These are phyloP conservation scores for Bombus soroeensis DNA, from an alignment of 1,140 invertebrate species.

Conservation along the genomic window DNA sequence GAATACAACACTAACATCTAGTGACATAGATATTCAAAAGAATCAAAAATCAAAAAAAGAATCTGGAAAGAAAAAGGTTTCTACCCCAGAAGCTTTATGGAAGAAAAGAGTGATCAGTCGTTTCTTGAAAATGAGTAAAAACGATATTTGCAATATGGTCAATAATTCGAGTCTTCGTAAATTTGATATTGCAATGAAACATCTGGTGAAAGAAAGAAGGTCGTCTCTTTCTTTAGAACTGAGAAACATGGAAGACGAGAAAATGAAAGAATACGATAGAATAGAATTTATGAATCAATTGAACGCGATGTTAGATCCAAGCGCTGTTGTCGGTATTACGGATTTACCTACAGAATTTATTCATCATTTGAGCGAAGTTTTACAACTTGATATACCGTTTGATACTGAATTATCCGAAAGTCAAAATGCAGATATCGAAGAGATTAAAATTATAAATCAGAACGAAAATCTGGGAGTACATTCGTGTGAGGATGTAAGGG, in stretches of 20 bases:
- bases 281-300: slow-evolving; percentile 81
- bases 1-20: not conserved
- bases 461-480: not conserved
- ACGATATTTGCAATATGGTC: slow-evolving; percentile 81
- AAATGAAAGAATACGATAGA: slow-evolving; percentile 74
- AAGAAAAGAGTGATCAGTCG: slow-evolving; percentile 78
- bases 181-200: slow-evolving; percentile 81
- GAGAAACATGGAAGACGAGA: slow-evolving; percentile 77
- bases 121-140: slow-evolving; percentile 81
- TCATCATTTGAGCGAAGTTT: slow-evolving; percentile 79
- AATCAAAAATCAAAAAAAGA: slow-evolving; percentile 14
- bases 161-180: slow-evolving; percentile 80
- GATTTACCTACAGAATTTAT: slow-evolving; percentile 80
- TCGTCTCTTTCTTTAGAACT: slow-evolving; percentile 73
- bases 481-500: not conserved
- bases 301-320: slow-evolving; percentile 78
- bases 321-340: slow-evolving; percentile 75
- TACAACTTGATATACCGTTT: slow-evolving; percentile 75
- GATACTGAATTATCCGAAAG: slow-evolving; percentile 14
- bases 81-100: slow-evolving; percentile 66
- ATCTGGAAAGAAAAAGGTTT: slow-evolving; percentile 25
- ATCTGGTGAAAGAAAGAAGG: slow-evolving; percentile 78
- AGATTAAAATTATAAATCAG: not conserved
- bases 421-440: slow-evolving; percentile 1
- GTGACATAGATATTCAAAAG: not conserved